Evolutionary conservation across 2,888 invertebrate genomes (phyloP).

Genomic region (Itoplectis maculator): DNA sequence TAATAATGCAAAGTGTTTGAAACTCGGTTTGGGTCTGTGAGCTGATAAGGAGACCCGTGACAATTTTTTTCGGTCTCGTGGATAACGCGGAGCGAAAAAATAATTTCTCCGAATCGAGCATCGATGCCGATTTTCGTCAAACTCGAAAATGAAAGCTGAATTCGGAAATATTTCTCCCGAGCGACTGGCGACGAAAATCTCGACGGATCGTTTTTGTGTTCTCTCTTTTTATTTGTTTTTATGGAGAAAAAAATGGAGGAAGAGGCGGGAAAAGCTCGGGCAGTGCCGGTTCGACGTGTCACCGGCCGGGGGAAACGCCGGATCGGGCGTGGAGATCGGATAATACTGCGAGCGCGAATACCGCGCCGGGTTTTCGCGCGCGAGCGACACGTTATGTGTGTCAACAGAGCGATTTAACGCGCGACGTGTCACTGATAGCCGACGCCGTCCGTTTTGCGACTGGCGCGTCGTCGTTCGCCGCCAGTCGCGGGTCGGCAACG

Average conservation of each 20-base stretch:
- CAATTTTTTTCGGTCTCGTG: no score
- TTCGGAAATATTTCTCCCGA: no score
- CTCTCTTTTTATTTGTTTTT: not conserved
- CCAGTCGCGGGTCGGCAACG: not conserved
- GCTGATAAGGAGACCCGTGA: no score
- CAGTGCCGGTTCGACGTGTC: slow-evolving; percentile 32
- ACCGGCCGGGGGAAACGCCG: slow-evolving; percentile 52
- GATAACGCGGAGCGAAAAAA: no score
- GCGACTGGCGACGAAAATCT: slow-evolving; percentile 9
- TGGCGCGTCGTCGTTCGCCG: slow-evolving; percentile 44
- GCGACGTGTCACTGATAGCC: slow-evolving; percentile 82
- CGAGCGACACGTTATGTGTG: slow-evolving; percentile 81
- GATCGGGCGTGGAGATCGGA: slow-evolving; percentile 59
- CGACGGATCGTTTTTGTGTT: not conserved
- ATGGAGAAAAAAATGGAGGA: not conserved
- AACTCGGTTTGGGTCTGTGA: not conserved
- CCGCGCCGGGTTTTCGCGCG: slow-evolving; percentile 68
- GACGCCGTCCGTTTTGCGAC: slow-evolving; percentile 54
- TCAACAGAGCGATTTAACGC: slow-evolving; percentile 83
- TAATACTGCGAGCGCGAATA: slow-evolving; percentile 42
- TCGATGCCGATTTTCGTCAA: no score
- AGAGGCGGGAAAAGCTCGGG: slow-evolving; percentile 8
- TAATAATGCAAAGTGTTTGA: slow-evolving; percentile 79
- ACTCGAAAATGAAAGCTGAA: no score
- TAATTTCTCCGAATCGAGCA: no score